Base-by-base conservation (phyloP, 2,888 invertebrate species). In the Callyntrura guangdongensis region DNA sequence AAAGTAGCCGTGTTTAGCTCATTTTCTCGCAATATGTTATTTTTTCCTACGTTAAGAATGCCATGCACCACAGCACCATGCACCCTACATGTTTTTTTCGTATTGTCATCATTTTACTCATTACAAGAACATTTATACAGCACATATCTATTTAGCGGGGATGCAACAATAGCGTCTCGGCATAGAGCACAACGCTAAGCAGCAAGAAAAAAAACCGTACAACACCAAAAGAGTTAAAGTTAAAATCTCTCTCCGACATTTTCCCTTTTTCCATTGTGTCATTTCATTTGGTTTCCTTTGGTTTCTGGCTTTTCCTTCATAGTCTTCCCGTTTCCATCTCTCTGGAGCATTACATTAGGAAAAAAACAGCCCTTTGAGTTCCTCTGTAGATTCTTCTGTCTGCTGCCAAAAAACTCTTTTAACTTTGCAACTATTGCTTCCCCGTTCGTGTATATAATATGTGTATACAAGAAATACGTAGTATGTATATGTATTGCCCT, bases 361-460 rank as follows among this genome's bases (percentile, higher is more conserved):
- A 14, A 64, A 9, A 64, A 22, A 72, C 77, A 85, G 90, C 90
- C 91, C 87, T 91, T 91, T 86, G 81, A 91, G 85, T 90, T 90
- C 90, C 90, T n/a, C 53, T 91, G 53, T 77, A 27, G 67, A 49
- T 86, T 69, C 45, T 69, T 45, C 14, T 61, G 9, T 74, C 89
- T 82, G 49, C 49, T 87, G 79, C 87, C 87, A 87, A 87, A 53
- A 87, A 87, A 64, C 36, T 72, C 56, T 59, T 53, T 17, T 22
- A 61, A 56, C 56, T 77, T 49, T 25, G 27, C 20, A 14, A 25
- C 64, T 82, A 56, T 36, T 6, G 36, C 36, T 36, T 36, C 36
- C 36, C 45, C 36, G 36, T 61, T 36, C 45, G 47, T 64, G 47
- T 45, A 27, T 74, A 53, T 82, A 56, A 53, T 82, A 56, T 74